Evolutionary conservation across 2,797 vertebrate genomes (phyloP).

Genomic region (Phyllotis vaccarum): DNA sequence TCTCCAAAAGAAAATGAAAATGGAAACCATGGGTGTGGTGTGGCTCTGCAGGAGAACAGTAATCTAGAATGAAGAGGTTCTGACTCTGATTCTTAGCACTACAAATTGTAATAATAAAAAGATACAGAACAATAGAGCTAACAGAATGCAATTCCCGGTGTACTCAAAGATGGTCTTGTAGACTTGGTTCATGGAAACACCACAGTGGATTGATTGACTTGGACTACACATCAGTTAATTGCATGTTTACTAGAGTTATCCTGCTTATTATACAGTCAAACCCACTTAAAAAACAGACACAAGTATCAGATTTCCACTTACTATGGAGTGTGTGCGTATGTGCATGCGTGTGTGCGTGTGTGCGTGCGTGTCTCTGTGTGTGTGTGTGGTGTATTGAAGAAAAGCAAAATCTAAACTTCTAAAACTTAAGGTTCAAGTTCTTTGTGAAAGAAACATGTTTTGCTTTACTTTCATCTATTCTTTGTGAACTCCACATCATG

Average conservation of each 20-base stretch:
- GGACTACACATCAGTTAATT: neutral
- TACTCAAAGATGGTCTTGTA: neutral
- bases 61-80: neutral
- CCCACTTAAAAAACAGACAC: constrained; percentile 37
- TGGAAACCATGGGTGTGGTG: neutral
- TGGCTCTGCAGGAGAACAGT: no score
- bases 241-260: neutral
- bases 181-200: neutral
- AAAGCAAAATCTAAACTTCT: neutral
- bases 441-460: neutral
- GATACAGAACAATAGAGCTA: neutral
- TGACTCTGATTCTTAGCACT: neutral
- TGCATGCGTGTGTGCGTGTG: neutral
- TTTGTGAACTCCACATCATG: neutral
- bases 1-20: neutral
- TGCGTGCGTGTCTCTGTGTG: neutral
- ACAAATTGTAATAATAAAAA: neutral
- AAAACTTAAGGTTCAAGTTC: neutral
- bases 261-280: constrained; percentile 10
- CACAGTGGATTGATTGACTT: neutral
- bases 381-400: neutral
- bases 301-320: neutral
- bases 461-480: neutral
- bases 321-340: neutral
- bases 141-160: neutral